Evolutionary conservation across 2,888 invertebrate genomes (phyloP).

Genomic region (Escarpia spicata): DNA sequence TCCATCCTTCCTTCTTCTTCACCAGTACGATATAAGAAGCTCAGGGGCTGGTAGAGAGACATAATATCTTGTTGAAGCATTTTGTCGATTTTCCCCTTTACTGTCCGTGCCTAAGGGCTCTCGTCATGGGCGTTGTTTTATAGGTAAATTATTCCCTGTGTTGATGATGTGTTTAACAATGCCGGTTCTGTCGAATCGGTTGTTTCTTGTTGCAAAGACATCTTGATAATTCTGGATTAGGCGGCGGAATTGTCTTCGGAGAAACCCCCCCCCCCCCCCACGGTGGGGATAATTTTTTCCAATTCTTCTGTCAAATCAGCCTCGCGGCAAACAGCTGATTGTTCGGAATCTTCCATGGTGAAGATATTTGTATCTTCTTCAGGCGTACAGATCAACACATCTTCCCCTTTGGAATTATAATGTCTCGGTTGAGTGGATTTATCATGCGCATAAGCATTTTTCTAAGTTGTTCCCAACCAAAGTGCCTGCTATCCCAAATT

Average conservation of each 20-base stretch:
- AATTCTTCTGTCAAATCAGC: neutral
- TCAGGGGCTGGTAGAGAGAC: neutral
- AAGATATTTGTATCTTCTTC: neutral
- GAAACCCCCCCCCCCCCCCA: neutral
- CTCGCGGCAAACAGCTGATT: neutral
- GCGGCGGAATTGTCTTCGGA: neutral
- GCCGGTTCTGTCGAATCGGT: neutral
- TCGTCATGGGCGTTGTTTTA: neutral
- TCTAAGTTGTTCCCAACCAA: too few species aligned
- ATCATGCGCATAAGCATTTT: too few species aligned
- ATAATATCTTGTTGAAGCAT: neutral
- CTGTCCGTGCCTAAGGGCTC: neutral
- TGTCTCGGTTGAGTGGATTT: too few species aligned
- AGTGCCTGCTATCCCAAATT: too few species aligned
- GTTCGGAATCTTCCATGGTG: neutral
- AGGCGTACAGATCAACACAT: neutral
- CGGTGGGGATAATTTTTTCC: neutral
- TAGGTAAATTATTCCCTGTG: neutral
- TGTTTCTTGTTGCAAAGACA: neutral
- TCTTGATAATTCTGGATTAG: neutral
- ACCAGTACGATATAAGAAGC: too few species aligned
- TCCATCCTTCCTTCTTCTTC: too few species aligned
- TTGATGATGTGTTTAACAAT: neutral
- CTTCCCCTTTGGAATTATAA: too few species aligned
- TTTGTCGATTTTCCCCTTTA: neutral